These are phyloP conservation scores for Brachyistius frenatus DNA, from an alignment of 2,113 vertebrate species.

Conservation along the genomic window DNA sequence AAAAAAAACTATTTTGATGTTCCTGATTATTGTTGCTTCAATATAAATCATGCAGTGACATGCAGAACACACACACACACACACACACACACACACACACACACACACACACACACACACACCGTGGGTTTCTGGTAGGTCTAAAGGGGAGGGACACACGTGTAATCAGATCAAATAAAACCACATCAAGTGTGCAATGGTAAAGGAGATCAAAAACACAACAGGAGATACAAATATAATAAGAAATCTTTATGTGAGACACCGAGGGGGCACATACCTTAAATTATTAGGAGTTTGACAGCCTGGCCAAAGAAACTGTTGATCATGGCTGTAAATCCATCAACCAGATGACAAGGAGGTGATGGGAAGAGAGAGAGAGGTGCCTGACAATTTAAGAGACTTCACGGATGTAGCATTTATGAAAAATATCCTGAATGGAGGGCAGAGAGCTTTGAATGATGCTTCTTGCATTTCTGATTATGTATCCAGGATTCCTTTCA, in stretches of 20 bases:
- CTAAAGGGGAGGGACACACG: not conserved
- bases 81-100: too few species aligned
- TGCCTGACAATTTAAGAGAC: conserved; percentile 4
- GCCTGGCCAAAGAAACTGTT: conserved; percentile 11
- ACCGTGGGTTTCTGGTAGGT: too few species aligned
- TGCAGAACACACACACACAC: too few species aligned
- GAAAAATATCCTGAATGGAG: conserved; percentile 24
- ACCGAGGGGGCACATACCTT: not conserved
- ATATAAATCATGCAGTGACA: too few species aligned
- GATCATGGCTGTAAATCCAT: conserved; percentile 1
- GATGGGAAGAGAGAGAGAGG: conserved; percentile 1
- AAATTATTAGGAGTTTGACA: conserved; percentile 10
- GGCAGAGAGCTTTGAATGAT: conserved; percentile 22
- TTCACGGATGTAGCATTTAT: not conserved
- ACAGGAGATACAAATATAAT: not conserved
- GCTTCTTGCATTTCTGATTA: conserved; percentile 9
- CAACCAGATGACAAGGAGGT: conserved; percentile 17
- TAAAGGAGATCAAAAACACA: not conserved
- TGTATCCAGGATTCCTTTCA: not conserved
- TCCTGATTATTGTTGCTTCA: too few species aligned
- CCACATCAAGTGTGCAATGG: too few species aligned
- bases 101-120: too few species aligned
- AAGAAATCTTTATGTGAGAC: not conserved
- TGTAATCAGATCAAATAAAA: not conserved
- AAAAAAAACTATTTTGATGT: too few species aligned